Evolutionary conservation across 1,140 invertebrate genomes (phyloP).

Genomic region (Antheraea pernyi): DNA sequence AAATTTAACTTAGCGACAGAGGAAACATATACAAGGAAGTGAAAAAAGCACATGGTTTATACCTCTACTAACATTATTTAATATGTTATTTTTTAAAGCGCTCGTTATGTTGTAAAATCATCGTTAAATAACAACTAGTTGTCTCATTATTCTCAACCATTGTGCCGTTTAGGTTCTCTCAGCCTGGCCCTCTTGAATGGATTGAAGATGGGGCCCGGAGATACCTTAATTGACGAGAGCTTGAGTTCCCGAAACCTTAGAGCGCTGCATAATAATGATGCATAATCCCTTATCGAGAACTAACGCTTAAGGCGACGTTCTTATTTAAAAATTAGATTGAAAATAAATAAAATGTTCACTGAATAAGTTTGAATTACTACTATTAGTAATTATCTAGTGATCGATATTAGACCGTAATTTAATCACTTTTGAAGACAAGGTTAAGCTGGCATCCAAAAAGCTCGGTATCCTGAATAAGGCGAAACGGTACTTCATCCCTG

Average conservation of each 20-base stretch:
- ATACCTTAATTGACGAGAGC: constrained; percentile 77
- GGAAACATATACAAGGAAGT: too few relatives aligned
- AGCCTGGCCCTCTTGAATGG: constrained; percentile 41
- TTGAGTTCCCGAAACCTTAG: constrained; percentile 70
- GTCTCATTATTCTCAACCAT: constrained; percentile 67
- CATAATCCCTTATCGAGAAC: constrained; percentile 70
- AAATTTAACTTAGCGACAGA: too few relatives aligned
- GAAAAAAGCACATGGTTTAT: too few relatives aligned
- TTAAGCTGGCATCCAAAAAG: too few relatives aligned
- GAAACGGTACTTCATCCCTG: too few relatives aligned
- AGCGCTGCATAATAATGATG: constrained; percentile 73
- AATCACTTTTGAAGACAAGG: too few relatives aligned
- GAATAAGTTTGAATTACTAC: too few relatives aligned
- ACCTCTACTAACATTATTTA: not conserved
- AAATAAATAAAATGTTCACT: not conserved
- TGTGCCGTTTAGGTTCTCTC: constrained; percentile 60
- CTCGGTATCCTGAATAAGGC: too few relatives aligned
- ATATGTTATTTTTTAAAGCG: not conserved
- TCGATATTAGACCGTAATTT: too few relatives aligned
- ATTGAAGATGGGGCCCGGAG: constrained; percentile 63
- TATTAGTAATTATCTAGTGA: too few relatives aligned
- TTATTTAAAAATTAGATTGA: not conserved
- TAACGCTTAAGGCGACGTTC: constrained; percentile 46
- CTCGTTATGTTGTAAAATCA: constrained; percentile 4
- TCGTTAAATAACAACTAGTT: constrained; percentile 30